A percentile compares a stretch with the other conserved stretches of the same genome.
These are phyloP conservation scores for Caenorhabditis briggsae DNA, from an alignment of 1,140 invertebrate genomes.

Conservation along the genomic window DNA sequence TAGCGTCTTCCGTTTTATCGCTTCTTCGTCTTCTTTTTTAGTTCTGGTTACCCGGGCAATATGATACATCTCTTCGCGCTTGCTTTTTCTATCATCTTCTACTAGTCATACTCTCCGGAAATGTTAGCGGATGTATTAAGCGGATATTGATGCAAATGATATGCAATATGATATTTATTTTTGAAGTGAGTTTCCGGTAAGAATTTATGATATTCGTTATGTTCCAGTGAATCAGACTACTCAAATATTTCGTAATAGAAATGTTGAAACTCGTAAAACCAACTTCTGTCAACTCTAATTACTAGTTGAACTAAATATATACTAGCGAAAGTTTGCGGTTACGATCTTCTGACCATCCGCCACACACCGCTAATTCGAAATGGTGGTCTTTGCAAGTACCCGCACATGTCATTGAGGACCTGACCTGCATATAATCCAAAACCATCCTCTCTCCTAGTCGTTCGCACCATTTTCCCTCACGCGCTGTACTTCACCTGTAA, in stretches of 20 bases:
- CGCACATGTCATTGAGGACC: slow-evolving; percentile 41
- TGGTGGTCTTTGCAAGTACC: slow-evolving; percentile 42
- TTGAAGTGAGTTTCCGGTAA: not conserved
- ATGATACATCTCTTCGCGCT: not conserved
- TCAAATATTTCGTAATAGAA: too few species aligned
- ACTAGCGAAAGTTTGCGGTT: slow-evolving; percentile 15
- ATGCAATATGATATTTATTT: not conserved
- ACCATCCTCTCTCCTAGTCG: not conserved
- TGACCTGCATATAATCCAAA: slow-evolving; percentile 50
- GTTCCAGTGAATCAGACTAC: too few species aligned
- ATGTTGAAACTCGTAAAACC: too few species aligned
- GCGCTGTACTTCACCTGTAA: slow-evolving; percentile 49
- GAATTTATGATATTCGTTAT: too few species aligned
- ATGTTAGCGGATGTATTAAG: too few species aligned
- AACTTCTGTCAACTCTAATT: too few species aligned
- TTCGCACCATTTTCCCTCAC: slow-evolving; percentile 39
- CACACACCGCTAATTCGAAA: slow-evolving; percentile 47
- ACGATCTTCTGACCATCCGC: slow-evolving; percentile 36
- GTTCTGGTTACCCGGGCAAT: not conserved
- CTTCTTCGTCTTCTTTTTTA: not conserved
- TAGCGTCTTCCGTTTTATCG: not conserved
- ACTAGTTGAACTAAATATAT: not conserved
- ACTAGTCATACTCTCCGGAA: not conserved
- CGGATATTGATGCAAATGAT: slow-evolving; percentile 1
- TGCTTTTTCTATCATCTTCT: not conserved